Evolutionary conservation across 2,888 invertebrate genomes (phyloP), one percentile per base, ranked within the genome.

Genomic region (Byasa hedistus): DNA sequence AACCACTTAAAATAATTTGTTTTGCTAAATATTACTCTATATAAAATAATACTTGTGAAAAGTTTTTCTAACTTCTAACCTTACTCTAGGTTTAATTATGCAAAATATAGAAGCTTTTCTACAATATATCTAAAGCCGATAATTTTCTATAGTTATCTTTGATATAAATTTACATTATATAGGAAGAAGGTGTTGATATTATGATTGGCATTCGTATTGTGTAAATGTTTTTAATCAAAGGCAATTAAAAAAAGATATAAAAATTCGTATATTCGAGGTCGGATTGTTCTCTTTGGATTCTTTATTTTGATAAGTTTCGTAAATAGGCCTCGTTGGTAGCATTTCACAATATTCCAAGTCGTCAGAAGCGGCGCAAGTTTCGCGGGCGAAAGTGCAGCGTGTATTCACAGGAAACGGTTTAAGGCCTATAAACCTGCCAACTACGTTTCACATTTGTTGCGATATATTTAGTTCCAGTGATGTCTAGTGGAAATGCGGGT

Each of bases 351-450:
- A 57, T 24, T 39, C 57, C 57, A 63, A 48, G 51, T 51, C 51
- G 23, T 23, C 44, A 62, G 19, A 10, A 15, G 57, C 57, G 36
- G 27, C 23, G n/a, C 58, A 36, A 64, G 64, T 64, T 58, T 58
- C 58, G 22, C 57, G 52, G 57, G 64, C 64, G 58, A 64, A 58
- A 58, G 58, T 64, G 54, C 52, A 59, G 24, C 23, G 58, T 52
- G 58, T 39, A 54, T 58, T 54, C 58, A 58, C 64, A 58, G 64
- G 64, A 64, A 64, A 57, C 54, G 17, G 36, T 64, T 58, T 58
- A 64, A 64, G 58, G 57, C 64, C 64, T 64, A 64, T 64, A 64
- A 64, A 64, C 57, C 64, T 52, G 54, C 58, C 64, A 24, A 48
- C 22, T 51, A 57, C 64, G 58, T 64, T 64, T 58, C 64, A 64